A percentile compares a stretch with the other conserved stretches of the same genome.
phyloP scores from a whole-genome alignment of 64 coral and sea anemone species.

The Acropora yongei region DNA sequence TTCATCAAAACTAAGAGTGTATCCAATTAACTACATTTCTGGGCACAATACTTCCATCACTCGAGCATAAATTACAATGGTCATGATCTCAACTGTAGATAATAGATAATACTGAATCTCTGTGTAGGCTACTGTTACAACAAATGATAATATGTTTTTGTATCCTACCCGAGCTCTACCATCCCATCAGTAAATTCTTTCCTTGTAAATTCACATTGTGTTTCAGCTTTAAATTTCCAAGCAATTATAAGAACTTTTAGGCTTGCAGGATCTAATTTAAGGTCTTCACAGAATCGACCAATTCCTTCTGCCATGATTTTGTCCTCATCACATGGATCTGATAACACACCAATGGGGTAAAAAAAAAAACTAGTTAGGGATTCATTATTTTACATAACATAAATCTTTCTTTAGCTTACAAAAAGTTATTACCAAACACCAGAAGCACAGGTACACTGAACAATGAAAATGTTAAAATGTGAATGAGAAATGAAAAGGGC shows the following conservation, averaged over 20 bases:
- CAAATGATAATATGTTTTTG: neutral
- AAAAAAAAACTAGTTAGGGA: too few species aligned
- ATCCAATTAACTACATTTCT: too few species aligned
- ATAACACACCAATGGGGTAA: neutral
- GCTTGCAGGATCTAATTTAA: constrained; percentile 93
- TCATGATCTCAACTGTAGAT: too few species aligned
- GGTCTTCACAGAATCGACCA: constrained; percentile 88
- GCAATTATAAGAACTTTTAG: constrained; percentile 99
- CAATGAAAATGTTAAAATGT: too few species aligned
- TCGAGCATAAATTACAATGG: too few species aligned
- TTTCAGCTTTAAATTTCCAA: constrained; percentile 99
- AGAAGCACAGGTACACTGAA: neutral
- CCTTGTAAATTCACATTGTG: constrained; percentile 96
- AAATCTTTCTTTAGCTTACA: too few species aligned
- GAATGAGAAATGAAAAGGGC: too few species aligned
- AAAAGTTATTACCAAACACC: neutral
- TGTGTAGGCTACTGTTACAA: too few species aligned
- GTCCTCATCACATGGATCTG: constrained; percentile 96
- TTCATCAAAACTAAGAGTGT: too few species aligned
- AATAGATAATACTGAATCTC: too few species aligned
- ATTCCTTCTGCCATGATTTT: constrained; percentile 97
- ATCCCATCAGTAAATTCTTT: constrained; percentile 99
- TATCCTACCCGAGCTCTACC: constrained; percentile 90
- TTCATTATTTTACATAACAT: too few species aligned
- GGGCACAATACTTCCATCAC: too few species aligned